phyloP scores from a whole-genome alignment of 2,888 invertebrate species.

The Halictus quadricinctus region DNA sequence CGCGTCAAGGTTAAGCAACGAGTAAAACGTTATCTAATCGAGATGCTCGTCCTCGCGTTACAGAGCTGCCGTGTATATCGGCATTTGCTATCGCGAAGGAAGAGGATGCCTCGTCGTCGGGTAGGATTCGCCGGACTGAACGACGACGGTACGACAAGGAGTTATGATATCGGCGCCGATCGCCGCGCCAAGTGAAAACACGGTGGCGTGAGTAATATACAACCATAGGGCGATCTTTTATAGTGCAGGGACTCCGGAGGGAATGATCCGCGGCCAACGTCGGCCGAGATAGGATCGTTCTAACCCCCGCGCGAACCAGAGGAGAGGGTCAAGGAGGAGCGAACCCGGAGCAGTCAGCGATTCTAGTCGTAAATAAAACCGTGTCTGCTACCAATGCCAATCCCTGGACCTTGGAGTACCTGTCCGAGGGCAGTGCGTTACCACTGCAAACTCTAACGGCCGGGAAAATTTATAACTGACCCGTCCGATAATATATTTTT shows the following conservation, averaged over 20 bases:
- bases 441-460: not conserved
- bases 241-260: conserved; percentile 75
- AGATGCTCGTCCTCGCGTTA: conserved; percentile 67
- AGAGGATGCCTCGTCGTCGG: conserved; percentile 63
- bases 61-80: conserved; percentile 70
- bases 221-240: conserved; percentile 81
- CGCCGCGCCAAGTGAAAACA: conserved; percentile 82
- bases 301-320: conserved; percentile 69
- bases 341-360: conserved; percentile 77
- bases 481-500: not conserved
- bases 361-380: conserved; percentile 79
- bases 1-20: conserved; percentile 30
- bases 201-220: conserved; percentile 82
- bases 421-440: conserved; percentile 5
- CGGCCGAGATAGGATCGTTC: conserved; percentile 79
- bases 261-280: conserved; percentile 77
- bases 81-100: conserved; percentile 77
- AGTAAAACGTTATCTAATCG: conserved; percentile 56
- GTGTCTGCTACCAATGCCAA: conserved; percentile 77
- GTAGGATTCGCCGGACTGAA: conserved; percentile 76
- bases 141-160: conserved; percentile 81
- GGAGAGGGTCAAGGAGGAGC: conserved; percentile 77
- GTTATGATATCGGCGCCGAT: conserved; percentile 82
- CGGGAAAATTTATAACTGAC: conserved; percentile 20
- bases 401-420: conserved; percentile 55